phyloP scores from a whole-genome alignment of 2,888 invertebrate genomes.

The Mythimna impura region DNA sequence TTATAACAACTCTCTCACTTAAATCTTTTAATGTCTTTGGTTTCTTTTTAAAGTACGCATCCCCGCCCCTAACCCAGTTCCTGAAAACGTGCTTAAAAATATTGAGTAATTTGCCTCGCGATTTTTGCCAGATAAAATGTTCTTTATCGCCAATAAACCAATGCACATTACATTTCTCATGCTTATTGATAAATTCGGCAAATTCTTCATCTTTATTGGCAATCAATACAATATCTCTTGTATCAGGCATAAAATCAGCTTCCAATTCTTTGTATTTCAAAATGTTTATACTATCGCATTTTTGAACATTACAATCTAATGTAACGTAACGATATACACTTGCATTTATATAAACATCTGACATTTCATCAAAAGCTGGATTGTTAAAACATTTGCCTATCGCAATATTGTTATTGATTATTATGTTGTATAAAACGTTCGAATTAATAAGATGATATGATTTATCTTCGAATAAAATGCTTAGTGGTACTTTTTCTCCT shows the following conservation, averaged over 20 bases:
- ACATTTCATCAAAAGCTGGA: conserved; percentile 32
- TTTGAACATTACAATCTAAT: conserved; percentile 9
- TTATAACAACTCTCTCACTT: conserved; percentile 52
- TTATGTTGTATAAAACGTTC: conserved; percentile 40
- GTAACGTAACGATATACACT: conserved; percentile 45
- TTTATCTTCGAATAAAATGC: conserved; percentile 12
- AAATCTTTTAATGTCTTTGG: conserved; percentile 37
- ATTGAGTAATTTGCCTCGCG: conserved; percentile 36
- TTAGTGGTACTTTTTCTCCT: conserved; percentile 34
- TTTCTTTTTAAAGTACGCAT: not conserved
- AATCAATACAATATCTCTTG: conserved; percentile 41
- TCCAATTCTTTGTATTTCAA: conserved; percentile 14
- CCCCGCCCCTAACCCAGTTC: not conserved
- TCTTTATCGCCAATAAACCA: conserved; percentile 42
- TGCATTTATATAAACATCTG: conserved; percentile 39
- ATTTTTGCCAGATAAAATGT: conserved; percentile 43
- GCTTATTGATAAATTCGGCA: conserved; percentile 3
- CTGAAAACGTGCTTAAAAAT: conserved; percentile 36
- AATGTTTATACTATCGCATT: not conserved
- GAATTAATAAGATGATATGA: conserved; percentile 41
- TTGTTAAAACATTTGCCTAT: conserved; percentile 37
- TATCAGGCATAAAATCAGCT: conserved; percentile 2
- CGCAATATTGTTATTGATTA: conserved; percentile 41
- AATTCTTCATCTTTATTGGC: conserved; percentile 42
- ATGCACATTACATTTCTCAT: conserved; percentile 40